Percentiles rank a stretch among this genome's conserved stretches.
phyloP scores from a whole-genome alignment of 2,797 vertebrate genomes.

The Gymnopithys bicolor region DNA sequence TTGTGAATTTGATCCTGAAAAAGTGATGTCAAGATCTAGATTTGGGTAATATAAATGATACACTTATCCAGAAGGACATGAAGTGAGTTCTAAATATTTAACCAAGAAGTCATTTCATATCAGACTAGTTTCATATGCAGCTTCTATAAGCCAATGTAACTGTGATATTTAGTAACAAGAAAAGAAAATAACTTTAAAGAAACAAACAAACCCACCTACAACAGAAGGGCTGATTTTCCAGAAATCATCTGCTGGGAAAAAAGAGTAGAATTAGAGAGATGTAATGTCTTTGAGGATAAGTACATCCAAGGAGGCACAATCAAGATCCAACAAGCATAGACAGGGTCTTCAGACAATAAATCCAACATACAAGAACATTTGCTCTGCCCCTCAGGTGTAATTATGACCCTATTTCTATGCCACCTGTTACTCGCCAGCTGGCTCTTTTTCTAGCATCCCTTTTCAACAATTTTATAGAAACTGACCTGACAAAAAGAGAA shows the following conservation, averaged over 20 bases:
- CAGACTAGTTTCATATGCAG: neutral
- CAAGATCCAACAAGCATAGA: neutral
- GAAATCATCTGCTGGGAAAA: neutral
- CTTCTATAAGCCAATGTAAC: neutral
- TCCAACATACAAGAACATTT: neutral
- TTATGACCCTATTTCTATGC: accelerated
- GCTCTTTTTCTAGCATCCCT: neutral
- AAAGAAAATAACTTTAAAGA: accelerated
- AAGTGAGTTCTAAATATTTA: neutral
- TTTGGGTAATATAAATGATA: neutral
- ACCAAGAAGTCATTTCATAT: neutral
- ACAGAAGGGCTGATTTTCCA: neutral
- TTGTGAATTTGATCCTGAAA: neutral
- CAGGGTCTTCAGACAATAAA: neutral
- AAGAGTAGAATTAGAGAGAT: neutral
- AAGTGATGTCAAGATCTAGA: neutral
- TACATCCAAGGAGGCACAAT: neutral
- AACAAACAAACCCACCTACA: neutral
- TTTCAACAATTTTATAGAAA: neutral
- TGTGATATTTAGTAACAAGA: neutral
- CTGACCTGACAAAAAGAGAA: neutral
- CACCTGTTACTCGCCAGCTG: neutral
- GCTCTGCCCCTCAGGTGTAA: neutral
- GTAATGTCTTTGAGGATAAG: neutral
- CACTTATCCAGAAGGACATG: neutral